These are phyloP conservation scores for Zosterops japonicus DNA, from an alignment of 2,113 vertebrate species.

Conservation along the genomic window DNA sequence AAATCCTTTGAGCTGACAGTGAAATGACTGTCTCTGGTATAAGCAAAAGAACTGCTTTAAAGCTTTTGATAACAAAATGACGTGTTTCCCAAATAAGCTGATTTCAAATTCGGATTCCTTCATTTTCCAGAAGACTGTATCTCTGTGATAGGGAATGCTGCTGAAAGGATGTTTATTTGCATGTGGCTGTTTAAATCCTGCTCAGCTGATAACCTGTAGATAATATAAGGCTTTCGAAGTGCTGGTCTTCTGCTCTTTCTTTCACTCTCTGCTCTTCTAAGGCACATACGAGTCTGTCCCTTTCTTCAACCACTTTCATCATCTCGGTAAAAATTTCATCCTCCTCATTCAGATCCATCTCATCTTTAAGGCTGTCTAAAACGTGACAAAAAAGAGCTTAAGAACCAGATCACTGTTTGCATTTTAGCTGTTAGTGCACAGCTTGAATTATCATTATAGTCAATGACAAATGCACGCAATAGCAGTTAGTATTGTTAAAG, in stretches of 20 bases:
- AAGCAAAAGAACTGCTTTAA: neutral
- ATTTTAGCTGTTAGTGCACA: neutral
- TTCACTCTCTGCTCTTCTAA: constrained; percentile 86
- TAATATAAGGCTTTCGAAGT: constrained; percentile 80
- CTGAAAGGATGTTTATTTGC: neutral
- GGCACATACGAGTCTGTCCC: constrained; percentile 81
- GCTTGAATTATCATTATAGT: neutral
- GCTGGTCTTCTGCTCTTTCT: constrained; percentile 82
- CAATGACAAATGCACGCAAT: neutral
- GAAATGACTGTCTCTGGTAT: neutral
- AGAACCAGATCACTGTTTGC: neutral
- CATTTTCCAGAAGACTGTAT: neutral
- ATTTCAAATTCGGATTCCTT: neutral
- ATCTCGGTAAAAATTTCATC: constrained; percentile 81
- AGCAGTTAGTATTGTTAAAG: neutral
- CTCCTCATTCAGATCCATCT: constrained; percentile 78
- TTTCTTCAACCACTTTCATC: constrained; percentile 87
- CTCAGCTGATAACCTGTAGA: constrained; percentile 79
- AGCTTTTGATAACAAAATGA: neutral
- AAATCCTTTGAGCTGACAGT: neutral
- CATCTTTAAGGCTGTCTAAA: constrained; percentile 82
- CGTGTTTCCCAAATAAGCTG: neutral
- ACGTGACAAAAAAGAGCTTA: neutral
- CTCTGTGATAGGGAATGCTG: neutral
- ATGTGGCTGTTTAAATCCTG: constrained; percentile 62